phyloP scores from a whole-genome alignment of 2,797 vertebrate genomes.

The Babyrousa celebensis region DNA sequence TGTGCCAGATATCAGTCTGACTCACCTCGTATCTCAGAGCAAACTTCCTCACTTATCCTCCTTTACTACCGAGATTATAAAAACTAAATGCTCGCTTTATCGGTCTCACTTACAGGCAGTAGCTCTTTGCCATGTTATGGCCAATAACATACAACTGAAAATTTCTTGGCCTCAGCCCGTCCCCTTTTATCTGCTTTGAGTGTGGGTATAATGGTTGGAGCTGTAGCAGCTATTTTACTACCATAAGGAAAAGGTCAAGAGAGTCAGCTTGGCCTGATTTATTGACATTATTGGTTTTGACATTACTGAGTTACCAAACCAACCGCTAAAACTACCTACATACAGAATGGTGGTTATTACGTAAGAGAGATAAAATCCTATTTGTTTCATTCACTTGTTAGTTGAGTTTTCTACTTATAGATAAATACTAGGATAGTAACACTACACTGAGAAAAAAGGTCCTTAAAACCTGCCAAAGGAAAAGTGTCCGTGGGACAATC shows the following conservation, averaged over 20 bases:
- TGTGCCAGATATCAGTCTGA: not conserved
- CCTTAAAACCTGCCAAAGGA: not conserved
- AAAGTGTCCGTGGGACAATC: not conserved
- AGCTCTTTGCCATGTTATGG: not conserved
- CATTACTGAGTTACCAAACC: not conserved
- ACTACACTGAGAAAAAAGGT: not conserved
- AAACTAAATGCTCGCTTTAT: not conserved
- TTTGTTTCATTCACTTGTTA: constrained; percentile 11
- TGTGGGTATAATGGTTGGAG: not conserved
- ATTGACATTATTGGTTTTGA: not conserved
- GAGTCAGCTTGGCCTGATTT: not conserved
- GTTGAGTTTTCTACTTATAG: not conserved
- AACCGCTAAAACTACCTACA: not conserved
- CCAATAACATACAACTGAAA: not conserved
- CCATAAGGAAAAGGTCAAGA: not conserved
- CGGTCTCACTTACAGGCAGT: not conserved
- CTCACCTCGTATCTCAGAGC: not conserved
- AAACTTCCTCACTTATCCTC: not conserved
- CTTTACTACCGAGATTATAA: not conserved
- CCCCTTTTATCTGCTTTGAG: not conserved
- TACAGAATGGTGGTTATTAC: not conserved
- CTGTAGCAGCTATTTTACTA: not conserved
- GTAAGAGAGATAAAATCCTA: not conserved
- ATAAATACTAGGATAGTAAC: not conserved
- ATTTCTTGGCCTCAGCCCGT: not conserved